Evolutionary conservation across 2,797 vertebrate species (phyloP).

Genomic region (Ctenopoma multispine): DNA sequence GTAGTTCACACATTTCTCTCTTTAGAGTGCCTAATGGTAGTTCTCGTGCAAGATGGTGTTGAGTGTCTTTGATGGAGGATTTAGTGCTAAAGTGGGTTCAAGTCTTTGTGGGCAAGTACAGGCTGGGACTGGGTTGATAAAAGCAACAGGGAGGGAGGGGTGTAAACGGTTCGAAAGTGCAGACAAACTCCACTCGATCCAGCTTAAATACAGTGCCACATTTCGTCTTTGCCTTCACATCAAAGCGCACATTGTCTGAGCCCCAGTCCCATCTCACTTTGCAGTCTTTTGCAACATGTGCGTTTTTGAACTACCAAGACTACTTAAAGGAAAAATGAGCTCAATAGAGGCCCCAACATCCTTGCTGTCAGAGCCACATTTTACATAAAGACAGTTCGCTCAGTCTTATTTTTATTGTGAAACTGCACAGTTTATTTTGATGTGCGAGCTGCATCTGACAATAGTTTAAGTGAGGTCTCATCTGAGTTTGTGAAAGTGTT

Average conservation of each 20-base stretch:
- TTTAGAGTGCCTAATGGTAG: constrained; percentile 40
- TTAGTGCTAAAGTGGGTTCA: constrained; percentile 74
- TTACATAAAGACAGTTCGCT: constrained; percentile 5
- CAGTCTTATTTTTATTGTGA: constrained; percentile 31
- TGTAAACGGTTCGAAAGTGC: constrained; percentile 87
- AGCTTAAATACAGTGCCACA: constrained; percentile 86
- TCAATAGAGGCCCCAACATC: constrained; percentile 23
- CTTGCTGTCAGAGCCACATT: constrained; percentile 16
- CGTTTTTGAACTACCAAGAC: constrained; percentile 26
- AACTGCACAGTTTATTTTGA: constrained; percentile 34
- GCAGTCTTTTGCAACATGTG: constrained; percentile 55
- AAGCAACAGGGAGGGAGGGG: constrained; percentile 64
- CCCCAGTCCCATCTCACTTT: constrained; percentile 69
- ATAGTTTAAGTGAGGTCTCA: constrained; percentile 18
- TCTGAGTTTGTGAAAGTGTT: constrained; percentile 30
- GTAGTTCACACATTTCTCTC: constrained; percentile 51
- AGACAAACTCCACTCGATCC: constrained; percentile 89
- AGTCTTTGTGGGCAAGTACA: constrained; percentile 70
- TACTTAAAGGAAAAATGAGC: constrained; percentile 46
- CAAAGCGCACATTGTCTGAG: constrained; percentile 77
- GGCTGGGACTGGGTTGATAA: constrained; percentile 63
- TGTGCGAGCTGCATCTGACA: constrained; percentile 29
- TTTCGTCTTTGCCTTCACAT: constrained; percentile 70
- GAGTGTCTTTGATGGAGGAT: constrained; percentile 79
- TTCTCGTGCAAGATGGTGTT: constrained; percentile 60